Conservation (phyloP, 37 sponge, comb jelly and placozoan species). For the Tethya wilhelma region DNA sequence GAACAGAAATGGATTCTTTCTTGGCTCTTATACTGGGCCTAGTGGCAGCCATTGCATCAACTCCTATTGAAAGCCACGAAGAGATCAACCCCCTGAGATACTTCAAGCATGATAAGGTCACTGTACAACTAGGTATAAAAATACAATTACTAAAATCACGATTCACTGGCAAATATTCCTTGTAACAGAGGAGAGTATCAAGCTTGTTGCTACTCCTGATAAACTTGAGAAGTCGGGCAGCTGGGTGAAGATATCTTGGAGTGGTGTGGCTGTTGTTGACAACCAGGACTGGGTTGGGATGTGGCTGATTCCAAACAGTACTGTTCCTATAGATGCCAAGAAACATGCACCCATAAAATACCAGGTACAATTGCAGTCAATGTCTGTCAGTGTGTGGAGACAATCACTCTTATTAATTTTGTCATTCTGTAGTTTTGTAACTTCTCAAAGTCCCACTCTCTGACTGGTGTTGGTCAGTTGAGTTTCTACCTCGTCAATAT, state of each 20-base stretch:
- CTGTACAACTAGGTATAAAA: too few relatives aligned
- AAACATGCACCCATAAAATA: slow-evolving; percentile 57
- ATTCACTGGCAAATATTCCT: too few relatives aligned
- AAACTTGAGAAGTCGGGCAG: slow-evolving; percentile 21
- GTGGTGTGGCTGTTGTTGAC: slow-evolving; percentile 11
- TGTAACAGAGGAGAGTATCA: slow-evolving; percentile 13
- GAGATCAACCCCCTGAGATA: too few relatives aligned
- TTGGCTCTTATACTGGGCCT: too few relatives aligned
- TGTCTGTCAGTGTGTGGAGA: not conserved
- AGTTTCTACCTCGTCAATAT: slow-evolving; percentile 28
- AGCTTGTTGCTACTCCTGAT: not conserved
- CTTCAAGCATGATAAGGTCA: too few relatives aligned
- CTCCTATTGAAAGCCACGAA: too few relatives aligned
- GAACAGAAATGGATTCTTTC: too few relatives aligned
- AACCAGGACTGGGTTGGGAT: slow-evolving; percentile 59
- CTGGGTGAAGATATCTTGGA: slow-evolving; percentile 60
- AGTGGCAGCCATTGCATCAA: too few relatives aligned
- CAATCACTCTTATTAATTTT: not conserved
- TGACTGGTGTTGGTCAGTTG: not conserved
- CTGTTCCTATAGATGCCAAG: slow-evolving; percentile 32
- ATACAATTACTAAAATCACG: too few relatives aligned
- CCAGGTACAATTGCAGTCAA: slow-evolving; percentile 24
- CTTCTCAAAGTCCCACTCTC: not conserved
- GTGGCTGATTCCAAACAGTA: slow-evolving; percentile 40
- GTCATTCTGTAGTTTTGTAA: slow-evolving; percentile 15